Conservation (phyloP, 2,888 invertebrate genomes). For the Callyntrura sp. region DNA sequence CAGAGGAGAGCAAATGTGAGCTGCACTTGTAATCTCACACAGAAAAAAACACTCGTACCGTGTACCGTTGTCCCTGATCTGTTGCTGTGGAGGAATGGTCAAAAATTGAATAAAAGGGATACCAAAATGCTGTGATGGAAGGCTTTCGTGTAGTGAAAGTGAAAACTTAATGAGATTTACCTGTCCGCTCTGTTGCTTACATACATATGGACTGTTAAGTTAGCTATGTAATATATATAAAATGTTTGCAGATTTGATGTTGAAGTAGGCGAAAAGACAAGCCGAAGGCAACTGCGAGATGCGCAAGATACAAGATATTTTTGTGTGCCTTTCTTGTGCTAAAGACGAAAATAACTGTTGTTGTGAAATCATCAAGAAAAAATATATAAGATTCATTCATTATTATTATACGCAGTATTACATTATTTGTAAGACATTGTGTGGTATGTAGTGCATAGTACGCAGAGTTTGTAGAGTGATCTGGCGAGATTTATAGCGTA, state of each 20-base stretch:
- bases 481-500: too few relatives aligned
- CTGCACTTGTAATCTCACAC: neutral
- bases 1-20: neutral
- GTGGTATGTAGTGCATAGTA: too few relatives aligned
- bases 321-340: too few relatives aligned
- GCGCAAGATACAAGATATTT: neutral
- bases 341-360: too few relatives aligned
- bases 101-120: neutral
- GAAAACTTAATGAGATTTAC: slow-evolving; percentile 22
- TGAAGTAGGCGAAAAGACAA: neutral
- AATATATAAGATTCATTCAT: too few relatives aligned
- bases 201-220: too few relatives aligned
- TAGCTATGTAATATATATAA: too few relatives aligned
- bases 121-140: neutral
- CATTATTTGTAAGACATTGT: too few relatives aligned
- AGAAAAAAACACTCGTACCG: too few relatives aligned
- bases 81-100: neutral
- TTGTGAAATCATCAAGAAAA: too few relatives aligned
- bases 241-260: neutral
- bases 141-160: slow-evolving; percentile 12
- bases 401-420: too few relatives aligned
- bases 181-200: neutral
- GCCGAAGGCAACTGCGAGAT: neutral
- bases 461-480: too few relatives aligned
- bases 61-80: slow-evolving; percentile 11